These are phyloP conservation scores for Plusia festucae DNA, from an alignment of 2,888 invertebrate species.

Conservation along the genomic window DNA sequence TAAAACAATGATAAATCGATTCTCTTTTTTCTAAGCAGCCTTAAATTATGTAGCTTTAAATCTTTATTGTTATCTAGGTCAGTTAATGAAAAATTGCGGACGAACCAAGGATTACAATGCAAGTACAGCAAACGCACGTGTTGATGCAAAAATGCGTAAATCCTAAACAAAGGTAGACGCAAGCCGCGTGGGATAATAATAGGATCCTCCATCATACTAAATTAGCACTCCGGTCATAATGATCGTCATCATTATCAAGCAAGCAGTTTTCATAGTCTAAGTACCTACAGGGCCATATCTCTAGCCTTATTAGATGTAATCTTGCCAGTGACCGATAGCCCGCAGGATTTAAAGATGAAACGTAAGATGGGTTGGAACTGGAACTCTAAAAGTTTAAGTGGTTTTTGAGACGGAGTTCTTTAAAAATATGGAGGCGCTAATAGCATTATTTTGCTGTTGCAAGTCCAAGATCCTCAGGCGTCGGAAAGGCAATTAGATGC, in stretches of 20 bases:
- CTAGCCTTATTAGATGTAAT: conserved; percentile 53
- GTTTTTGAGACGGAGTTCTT: conserved; percentile 12
- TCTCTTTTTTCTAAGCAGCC: too few species aligned
- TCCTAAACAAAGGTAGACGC: conserved; percentile 18
- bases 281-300: conserved; percentile 42
- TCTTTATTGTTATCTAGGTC: too few species aligned
- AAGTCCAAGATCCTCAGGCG: conserved; percentile 27
- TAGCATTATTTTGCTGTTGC: conserved; percentile 18
- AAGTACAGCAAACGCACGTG: background rate
- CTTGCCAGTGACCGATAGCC: conserved; percentile 42
- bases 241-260: conserved; percentile 43
- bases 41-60: too few species aligned
- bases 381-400: conserved; percentile 19
- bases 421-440: conserved; percentile 29
- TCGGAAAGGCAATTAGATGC: conserved; percentile 26
- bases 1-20: too few species aligned
- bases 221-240: conserved; percentile 43
- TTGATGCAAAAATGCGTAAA: conserved; percentile 16
- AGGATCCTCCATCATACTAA: conserved; percentile 39
- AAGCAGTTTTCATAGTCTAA: conserved; percentile 39
- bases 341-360: conserved; percentile 18
- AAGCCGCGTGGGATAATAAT: conserved; percentile 41
- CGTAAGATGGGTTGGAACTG: conserved; percentile 21
- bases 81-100: background rate
- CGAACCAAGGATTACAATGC: background rate